A percentile compares a stretch with the other conserved stretches of the same genome.
Evolutionary conservation across 1,140 invertebrate species (phyloP).

Genomic region (Diachasma alloeum): DNA sequence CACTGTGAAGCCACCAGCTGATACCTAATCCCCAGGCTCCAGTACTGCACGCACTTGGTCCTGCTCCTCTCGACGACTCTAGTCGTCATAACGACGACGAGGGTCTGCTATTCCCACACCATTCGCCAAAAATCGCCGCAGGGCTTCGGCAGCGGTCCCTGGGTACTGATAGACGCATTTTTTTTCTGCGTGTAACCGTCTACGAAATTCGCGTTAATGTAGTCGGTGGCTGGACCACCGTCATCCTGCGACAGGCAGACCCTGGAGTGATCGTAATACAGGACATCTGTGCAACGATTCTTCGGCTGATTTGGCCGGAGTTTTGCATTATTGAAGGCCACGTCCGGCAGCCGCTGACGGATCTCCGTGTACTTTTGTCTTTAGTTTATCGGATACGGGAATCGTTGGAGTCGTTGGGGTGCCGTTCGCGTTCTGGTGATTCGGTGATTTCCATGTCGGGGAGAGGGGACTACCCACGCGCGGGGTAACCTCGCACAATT

Average conservation of each 20-base stretch:
- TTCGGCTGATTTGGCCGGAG: conserved; percentile 85
- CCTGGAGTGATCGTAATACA: conserved; percentile 94
- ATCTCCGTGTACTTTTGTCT: conserved; percentile 81
- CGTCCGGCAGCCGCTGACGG: conserved; percentile 80
- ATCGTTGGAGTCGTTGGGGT: conserved; percentile 53
- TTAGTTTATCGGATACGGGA: conserved; percentile 55
- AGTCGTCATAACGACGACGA: conserved; percentile 94
- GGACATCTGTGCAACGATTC: conserved; percentile 96
- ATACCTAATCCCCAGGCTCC: conserved; percentile 74
- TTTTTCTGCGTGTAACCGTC: conserved; percentile 97
- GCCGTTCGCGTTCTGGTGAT: conserved; percentile 48
- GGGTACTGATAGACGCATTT: conserved; percentile 98
- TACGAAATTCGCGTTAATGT: conserved; percentile 98
- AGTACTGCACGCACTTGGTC: conserved; percentile 94
- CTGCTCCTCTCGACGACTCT: conserved; percentile 86
- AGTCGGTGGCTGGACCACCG: conserved; percentile 84
- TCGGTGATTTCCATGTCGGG: conserved; percentile 49
- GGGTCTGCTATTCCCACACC: conserved; percentile 92
- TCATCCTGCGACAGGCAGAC: conserved; percentile 82
- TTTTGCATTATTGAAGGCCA: conserved; percentile 81
- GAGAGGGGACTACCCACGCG: conserved; percentile 57
- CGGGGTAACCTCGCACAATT: conserved; percentile 61
- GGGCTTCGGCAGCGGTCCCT: conserved; percentile 93
- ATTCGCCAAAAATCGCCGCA: conserved; percentile 96
- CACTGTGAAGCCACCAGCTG: conserved; percentile 81